Percentiles rank a stretch among this genome's conserved stretches.
phyloP scores from a whole-genome alignment of 2,797 vertebrate species.

The Macrochelys suwanniensis region DNA sequence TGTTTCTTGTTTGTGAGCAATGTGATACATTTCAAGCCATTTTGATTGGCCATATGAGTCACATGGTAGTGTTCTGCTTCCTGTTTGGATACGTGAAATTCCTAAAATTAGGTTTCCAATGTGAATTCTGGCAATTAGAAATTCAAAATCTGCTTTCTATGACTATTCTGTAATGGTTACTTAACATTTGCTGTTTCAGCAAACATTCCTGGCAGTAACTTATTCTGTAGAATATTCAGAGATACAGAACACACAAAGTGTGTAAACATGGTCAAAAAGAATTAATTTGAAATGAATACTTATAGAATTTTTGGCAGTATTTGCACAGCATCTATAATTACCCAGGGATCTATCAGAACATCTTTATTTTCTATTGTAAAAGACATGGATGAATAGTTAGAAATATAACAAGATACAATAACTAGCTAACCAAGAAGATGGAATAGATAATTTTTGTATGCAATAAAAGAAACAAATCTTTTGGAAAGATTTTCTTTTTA shows the following conservation, averaged over 20 bases:
- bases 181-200: constrained; percentile 29
- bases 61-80: background rate
- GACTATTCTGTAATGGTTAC: background rate
- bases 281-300: constrained; percentile 24
- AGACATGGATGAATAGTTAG: background rate
- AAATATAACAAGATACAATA: background rate
- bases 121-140: constrained; percentile 3
- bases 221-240: constrained; percentile 1
- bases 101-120: constrained; percentile 5
- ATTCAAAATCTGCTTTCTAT: background rate
- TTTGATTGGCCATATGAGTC: background rate
- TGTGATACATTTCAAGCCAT: background rate
- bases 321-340: constrained; percentile 29
- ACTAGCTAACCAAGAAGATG: background rate
- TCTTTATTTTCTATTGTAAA: background rate
- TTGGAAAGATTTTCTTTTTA: background rate
- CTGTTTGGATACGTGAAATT: constrained; percentile 1
- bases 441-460: background rate
- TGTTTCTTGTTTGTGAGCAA: background rate
- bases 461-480: background rate
- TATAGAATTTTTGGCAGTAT: constrained; percentile 7
- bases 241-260: background rate
- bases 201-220: background rate
- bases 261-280: constrained; percentile 14
- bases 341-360: background rate